A percentile compares a stretch with the other conserved stretches of the same genome.
Evolutionary conservation across 1,140 invertebrate species (phyloP).

Genomic region (Drosophila lacertosa): DNA sequence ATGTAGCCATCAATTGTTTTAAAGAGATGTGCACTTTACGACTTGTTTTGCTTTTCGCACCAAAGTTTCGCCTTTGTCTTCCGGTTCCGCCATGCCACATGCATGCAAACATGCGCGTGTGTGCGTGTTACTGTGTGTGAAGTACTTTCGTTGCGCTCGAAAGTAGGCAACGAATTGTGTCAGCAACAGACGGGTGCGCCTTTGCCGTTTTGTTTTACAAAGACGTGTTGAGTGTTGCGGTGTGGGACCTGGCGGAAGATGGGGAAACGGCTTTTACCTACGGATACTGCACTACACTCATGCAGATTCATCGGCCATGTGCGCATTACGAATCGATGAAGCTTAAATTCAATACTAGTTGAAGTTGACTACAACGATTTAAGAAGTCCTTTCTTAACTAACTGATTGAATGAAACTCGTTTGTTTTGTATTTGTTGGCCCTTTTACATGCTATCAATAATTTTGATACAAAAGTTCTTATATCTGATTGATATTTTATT

Average conservation of each 20-base stretch:
- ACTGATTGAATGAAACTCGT: too few relatives aligned
- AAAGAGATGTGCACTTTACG: slow-evolving; percentile 21
- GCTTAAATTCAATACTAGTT: background rate
- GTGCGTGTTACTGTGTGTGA: slow-evolving; percentile 13
- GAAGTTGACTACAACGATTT: too few relatives aligned
- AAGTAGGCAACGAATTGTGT: slow-evolving; percentile 61
- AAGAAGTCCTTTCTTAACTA: too few relatives aligned
- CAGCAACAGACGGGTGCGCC: slow-evolving; percentile 20
- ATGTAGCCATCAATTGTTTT: slow-evolving; percentile 17
- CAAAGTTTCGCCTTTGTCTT: slow-evolving; percentile 62
- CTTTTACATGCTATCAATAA: too few relatives aligned
- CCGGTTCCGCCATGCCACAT: slow-evolving; percentile 37
- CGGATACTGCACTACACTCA: background rate
- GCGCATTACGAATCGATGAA: background rate
- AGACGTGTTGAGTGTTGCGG: slow-evolving; percentile 14
- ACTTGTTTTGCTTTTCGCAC: slow-evolving; percentile 30
- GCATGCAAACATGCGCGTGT: background rate
- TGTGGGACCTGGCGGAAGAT: background rate
- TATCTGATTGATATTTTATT: too few relatives aligned
- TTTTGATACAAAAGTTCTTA: too few relatives aligned
- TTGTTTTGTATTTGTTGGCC: too few relatives aligned
- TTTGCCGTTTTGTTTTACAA: slow-evolving; percentile 12
- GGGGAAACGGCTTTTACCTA: background rate
- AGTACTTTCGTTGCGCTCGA: slow-evolving; percentile 38
- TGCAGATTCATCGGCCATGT: background rate